Percentiles rank a stretch among this genome's conserved stretches.
Conservation (phyloP, 2,888 invertebrate species). For the Parnassius glacialis region DNA sequence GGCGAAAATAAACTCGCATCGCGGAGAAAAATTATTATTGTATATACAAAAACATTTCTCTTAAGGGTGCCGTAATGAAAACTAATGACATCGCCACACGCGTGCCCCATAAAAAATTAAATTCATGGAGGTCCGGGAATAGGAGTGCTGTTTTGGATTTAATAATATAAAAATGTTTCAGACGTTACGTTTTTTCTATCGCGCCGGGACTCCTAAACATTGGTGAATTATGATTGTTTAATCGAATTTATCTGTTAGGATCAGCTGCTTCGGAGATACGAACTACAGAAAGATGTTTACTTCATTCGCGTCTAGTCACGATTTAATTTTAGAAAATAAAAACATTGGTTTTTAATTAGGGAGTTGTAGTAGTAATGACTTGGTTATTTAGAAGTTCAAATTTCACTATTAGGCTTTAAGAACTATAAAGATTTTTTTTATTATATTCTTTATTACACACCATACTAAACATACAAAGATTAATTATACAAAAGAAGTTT, state of each 20-base stretch:
- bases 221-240: constrained; percentile 43
- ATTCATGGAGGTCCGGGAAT: constrained; percentile 67
- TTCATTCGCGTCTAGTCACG: too few relatives aligned
- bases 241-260: constrained; percentile 25
- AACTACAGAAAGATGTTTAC: not conserved
- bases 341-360: too few relatives aligned
- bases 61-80: constrained; percentile 68
- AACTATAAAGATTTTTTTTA: too few relatives aligned
- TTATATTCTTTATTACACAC: too few relatives aligned
- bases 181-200: constrained; percentile 47
- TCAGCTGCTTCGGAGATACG: constrained; percentile 9
- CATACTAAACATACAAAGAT: too few relatives aligned
- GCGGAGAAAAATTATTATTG: constrained; percentile 5
- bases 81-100: constrained; percentile 70
- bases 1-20: constrained; percentile 1
- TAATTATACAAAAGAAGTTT: too few relatives aligned
- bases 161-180: constrained; percentile 41
- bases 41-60: constrained; percentile 35
- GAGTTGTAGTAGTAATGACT: too few relatives aligned
- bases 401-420: too few relatives aligned
- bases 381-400: too few relatives aligned
- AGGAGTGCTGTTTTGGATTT: constrained; percentile 54
- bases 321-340: too few relatives aligned
- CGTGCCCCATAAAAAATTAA: constrained; percentile 70
- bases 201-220: constrained; percentile 35